A percentile compares a stretch with the other conserved stretches of the same genome.
Evolutionary conservation across 2,113 vertebrate genomes (phyloP).

Genomic region (Acanthochromis polyacanthus): DNA sequence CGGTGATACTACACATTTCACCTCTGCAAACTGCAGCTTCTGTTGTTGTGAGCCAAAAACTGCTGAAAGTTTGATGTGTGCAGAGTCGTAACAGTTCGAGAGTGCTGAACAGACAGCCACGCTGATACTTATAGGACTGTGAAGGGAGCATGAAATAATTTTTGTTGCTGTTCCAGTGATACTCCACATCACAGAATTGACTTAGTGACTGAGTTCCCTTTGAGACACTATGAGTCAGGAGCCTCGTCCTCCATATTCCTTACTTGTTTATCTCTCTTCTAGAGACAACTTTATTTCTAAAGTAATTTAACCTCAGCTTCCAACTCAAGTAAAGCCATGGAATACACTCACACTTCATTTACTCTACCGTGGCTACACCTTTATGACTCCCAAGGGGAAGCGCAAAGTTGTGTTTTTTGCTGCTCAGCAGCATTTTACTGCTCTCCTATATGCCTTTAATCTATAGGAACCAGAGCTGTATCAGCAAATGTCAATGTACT

Average conservation of each 20-base stretch:
- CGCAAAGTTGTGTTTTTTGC: slow-evolving; percentile 58
- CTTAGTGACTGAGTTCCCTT: slow-evolving; percentile 36
- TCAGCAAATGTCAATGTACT: slow-evolving; percentile 34
- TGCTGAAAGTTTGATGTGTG: slow-evolving; percentile 24
- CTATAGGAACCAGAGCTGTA: slow-evolving; percentile 22
- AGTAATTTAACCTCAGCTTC: slow-evolving; percentile 46
- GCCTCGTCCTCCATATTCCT: slow-evolving; percentile 21
- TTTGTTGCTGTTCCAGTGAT: slow-evolving; percentile 39
- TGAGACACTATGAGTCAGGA: slow-evolving; percentile 36
- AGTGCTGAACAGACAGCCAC: slow-evolving; percentile 37
- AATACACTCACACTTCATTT: slow-evolving; percentile 56
- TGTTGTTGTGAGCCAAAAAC: slow-evolving; percentile 18
- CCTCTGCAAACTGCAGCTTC: slow-evolving; percentile 10
- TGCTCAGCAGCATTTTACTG: slow-evolving; percentile 66
- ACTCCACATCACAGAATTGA: slow-evolving; percentile 34
- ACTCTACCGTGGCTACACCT: slow-evolving; percentile 51
- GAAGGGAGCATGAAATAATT: slow-evolving; percentile 53
- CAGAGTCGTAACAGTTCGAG: slow-evolving; percentile 35
- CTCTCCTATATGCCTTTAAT: slow-evolving; percentile 37
- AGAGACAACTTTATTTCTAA: slow-evolving; percentile 15
- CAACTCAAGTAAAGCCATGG: slow-evolving; percentile 37
- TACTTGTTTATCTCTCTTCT: slow-evolving; percentile 32
- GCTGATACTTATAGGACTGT: slow-evolving; percentile 25
- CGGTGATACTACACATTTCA: slow-evolving; percentile 1
- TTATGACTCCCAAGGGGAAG: slow-evolving; percentile 46